A percentile compares a stretch with the other conserved stretches of the same genome.
Conservation (phyloP, 2,888 invertebrate species). For the Arctia plantaginis region DNA sequence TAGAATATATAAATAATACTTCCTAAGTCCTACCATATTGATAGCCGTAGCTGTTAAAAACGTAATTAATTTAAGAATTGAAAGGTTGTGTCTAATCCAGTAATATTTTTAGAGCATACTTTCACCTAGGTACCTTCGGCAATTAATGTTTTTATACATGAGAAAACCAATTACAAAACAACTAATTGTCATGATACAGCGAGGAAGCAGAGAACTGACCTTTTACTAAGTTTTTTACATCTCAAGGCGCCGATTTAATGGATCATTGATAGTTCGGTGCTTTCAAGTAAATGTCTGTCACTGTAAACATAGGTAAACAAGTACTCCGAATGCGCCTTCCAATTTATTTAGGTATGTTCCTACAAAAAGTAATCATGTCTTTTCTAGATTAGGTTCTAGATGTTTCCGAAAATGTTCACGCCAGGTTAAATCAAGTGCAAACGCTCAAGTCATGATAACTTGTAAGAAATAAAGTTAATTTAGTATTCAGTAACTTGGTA, state of each 20-base stretch:
- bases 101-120: slow-evolving; percentile 21
- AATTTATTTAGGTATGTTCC: background rate
- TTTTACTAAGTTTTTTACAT: slow-evolving; percentile 64
- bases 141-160: slow-evolving; percentile 45
- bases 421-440: background rate
- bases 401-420: slow-evolving; percentile 10
- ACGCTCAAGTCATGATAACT: slow-evolving; percentile 7
- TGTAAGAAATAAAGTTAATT: slow-evolving; percentile 5
- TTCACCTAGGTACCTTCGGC: slow-evolving; percentile 42
- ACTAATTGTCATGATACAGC: slow-evolving; percentile 63
- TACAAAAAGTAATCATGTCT: slow-evolving; percentile 12
- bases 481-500: slow-evolving; percentile 12
- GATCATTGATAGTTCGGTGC: slow-evolving; percentile 45
- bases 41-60: background rate
- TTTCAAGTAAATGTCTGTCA: slow-evolving; percentile 46
- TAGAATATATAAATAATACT: background rate
- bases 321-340: slow-evolving; percentile 7
- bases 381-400: slow-evolving; percentile 11
- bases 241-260: slow-evolving; percentile 61
- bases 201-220: slow-evolving; percentile 69
- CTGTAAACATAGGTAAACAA: slow-evolving; percentile 6
- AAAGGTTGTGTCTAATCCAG: background rate
- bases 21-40: background rate
- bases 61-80: background rate
- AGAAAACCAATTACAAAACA: slow-evolving; percentile 50